phyloP scores from a whole-genome alignment of 2,888 invertebrate species.

The Stomorhina lunata region DNA sequence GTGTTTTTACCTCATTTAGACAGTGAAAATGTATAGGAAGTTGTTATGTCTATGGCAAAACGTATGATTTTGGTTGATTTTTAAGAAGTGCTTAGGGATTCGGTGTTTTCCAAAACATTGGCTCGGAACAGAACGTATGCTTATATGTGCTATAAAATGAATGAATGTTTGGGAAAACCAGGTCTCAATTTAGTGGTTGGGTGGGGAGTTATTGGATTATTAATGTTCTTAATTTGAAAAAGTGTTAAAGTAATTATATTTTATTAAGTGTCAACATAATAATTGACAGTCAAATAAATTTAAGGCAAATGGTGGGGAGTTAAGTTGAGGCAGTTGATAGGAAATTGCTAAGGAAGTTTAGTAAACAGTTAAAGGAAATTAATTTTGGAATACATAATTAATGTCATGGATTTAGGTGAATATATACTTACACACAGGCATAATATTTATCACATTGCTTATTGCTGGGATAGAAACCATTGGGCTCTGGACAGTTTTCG shows the following conservation, averaged over 20 bases:
- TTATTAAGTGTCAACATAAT: slow-evolving; percentile 46
- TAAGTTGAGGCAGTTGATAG: not conserved
- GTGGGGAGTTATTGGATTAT: not conserved
- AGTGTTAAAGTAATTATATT: slow-evolving; percentile 46
- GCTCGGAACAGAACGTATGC: too few relatives aligned
- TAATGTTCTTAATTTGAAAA: slow-evolving; percentile 34
- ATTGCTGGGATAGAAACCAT: slow-evolving; percentile 91
- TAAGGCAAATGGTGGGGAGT: not conserved
- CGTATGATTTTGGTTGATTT: not conserved
- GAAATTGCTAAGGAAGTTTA: not conserved
- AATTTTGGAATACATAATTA: not conserved
- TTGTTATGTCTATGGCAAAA: slow-evolving; percentile 26
- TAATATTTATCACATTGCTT: slow-evolving; percentile 94
- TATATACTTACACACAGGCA: slow-evolving; percentile 83
- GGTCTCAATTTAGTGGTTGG: not conserved
- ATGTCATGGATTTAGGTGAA: not conserved
- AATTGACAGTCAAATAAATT: slow-evolving; percentile 38
- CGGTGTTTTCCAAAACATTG: too few relatives aligned
- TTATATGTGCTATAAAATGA: too few relatives aligned
- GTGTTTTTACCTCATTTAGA: slow-evolving; percentile 30
- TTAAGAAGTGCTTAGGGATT: slow-evolving; percentile 50
- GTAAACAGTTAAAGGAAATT: not conserved
- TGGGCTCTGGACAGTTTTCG: slow-evolving; percentile 88
- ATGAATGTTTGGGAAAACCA: not conserved
- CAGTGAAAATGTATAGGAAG: not conserved